Percentiles rank a stretch among this genome's conserved stretches.
Evolutionary conservation across 1,140 invertebrate genomes (phyloP).

Genomic region (Drosophila watanabei): DNA sequence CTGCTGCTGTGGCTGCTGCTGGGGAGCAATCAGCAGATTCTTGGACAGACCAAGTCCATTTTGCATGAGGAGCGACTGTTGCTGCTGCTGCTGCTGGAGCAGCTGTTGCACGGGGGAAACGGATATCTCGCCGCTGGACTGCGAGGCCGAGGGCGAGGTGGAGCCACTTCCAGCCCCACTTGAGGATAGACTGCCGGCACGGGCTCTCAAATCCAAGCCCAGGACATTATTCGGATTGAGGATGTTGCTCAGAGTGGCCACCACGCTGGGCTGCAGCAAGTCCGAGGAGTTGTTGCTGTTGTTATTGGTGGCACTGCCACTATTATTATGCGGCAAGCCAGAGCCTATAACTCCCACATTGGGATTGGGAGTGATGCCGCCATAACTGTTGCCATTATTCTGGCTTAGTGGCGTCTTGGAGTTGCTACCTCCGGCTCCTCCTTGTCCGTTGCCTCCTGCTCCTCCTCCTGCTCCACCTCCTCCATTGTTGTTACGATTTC

Average conservation of each 20-base stretch:
- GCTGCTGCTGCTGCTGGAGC: slow-evolving; percentile 51
- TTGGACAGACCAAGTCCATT: slow-evolving; percentile 52
- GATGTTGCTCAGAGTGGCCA: slow-evolving; percentile 68
- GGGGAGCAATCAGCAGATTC: slow-evolving; percentile 49
- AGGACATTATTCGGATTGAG: slow-evolving; percentile 72
- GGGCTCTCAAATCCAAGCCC: slow-evolving; percentile 85
- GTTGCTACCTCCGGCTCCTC: not conserved
- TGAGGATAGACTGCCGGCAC: slow-evolving; percentile 83
- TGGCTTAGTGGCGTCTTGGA: slow-evolving; percentile 47
- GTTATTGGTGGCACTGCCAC: slow-evolving; percentile 24
- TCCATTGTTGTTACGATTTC: slow-evolving; percentile 86
- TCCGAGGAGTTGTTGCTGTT: slow-evolving; percentile 12
- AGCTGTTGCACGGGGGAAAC: slow-evolving; percentile 89
- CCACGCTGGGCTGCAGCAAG: slow-evolving; percentile 51
- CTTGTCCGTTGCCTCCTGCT: not conserved
- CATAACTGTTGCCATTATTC: slow-evolving; percentile 47
- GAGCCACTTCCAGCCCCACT: slow-evolving; percentile 88
- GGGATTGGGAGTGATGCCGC: slow-evolving; percentile 62
- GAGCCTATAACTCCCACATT: slow-evolving; percentile 83
- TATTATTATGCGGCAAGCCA: slow-evolving; percentile 74
- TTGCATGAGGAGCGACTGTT: slow-evolving; percentile 61
- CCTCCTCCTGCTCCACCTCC: not conserved
- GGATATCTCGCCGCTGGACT: slow-evolving; percentile 90
- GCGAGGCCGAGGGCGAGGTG: slow-evolving; percentile 89
- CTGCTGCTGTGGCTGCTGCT: slow-evolving; percentile 4